Percentiles rank a stretch among this genome's conserved stretches.
Evolutionary conservation across 2,888 invertebrate genomes (phyloP).

Genomic region (Sinopyrophorus schimmeli): DNA sequence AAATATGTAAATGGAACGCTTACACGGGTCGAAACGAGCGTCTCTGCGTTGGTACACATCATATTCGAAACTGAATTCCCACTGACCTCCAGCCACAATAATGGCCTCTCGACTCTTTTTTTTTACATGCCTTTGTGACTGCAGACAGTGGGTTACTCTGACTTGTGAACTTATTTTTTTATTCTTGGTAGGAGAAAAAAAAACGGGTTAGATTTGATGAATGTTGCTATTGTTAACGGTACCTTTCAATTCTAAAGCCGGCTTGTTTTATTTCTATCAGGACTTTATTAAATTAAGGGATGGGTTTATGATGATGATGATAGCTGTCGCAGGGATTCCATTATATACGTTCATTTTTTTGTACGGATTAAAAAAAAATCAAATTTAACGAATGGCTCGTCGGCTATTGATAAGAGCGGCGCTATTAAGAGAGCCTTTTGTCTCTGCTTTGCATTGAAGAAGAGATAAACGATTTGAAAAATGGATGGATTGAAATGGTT

Average conservation of each 20-base stretch:
- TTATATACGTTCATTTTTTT: no score
- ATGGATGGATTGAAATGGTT: no score
- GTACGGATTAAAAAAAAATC: no score
- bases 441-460: no score
- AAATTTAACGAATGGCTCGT: no score
- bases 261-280: background rate
- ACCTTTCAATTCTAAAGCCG: constrained; percentile 13
- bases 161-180: constrained; percentile 2
- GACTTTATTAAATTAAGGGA: constrained; percentile 11
- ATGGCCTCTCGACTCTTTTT: constrained; percentile 3
- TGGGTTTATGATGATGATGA: no score
- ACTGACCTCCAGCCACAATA: constrained; percentile 14
- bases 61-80: constrained; percentile 2
- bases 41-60: constrained; percentile 4
- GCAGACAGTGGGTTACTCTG: constrained; percentile 22
- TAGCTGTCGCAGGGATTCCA: no score
- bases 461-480: no score
- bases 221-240: constrained; percentile 15
- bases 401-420: no score
- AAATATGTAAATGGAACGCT: constrained; percentile 8
- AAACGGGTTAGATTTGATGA: constrained; percentile 9
- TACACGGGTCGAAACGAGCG: background rate
- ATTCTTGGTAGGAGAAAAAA: background rate
- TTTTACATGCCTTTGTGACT: constrained; percentile 8
- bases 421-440: no score